Percentiles rank a stretch among this genome's conserved stretches.
phyloP scores from a whole-genome alignment of 92 coral and sea anemone species.

The Heteractis magnifica region DNA sequence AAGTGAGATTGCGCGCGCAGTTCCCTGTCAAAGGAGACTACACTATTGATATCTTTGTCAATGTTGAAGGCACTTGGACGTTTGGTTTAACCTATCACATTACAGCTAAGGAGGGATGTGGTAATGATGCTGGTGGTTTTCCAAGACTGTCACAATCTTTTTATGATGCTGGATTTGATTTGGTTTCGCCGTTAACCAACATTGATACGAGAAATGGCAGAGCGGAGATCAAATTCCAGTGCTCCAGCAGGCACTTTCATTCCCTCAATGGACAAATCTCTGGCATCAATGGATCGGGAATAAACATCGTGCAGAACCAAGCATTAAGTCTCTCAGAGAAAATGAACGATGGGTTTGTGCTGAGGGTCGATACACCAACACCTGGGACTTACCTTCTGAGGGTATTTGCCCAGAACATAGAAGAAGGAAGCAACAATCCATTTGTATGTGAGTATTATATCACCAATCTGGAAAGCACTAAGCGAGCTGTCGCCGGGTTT shows the following conservation, averaged over 20 bases:
- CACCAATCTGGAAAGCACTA: conserved; percentile 32
- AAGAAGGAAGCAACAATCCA: conserved; percentile 23
- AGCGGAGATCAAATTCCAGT: conserved; percentile 40
- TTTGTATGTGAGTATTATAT: conserved; percentile 65
- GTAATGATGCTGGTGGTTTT: conserved; percentile 51
- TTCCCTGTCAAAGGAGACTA: conserved; percentile 65
- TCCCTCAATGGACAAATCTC: conserved; percentile 35
- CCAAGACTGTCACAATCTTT: conserved; percentile 54
- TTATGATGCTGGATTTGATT: conserved; percentile 49
- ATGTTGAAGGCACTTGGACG: conserved; percentile 47
- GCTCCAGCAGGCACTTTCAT: conserved; percentile 42
- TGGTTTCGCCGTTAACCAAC: conserved; percentile 60
- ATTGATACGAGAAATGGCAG: conserved; percentile 50
- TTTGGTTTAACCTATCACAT: conserved; percentile 51
- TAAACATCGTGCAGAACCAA: conserved; percentile 24
- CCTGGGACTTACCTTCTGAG: conserved; percentile 60
- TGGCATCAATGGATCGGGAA: conserved; percentile 18
- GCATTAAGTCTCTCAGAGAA: conserved; percentile 39
- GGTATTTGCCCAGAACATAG: conserved; percentile 53
- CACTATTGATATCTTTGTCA: conserved; percentile 57
- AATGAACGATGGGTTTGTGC: conserved; percentile 35
- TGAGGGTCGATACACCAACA: conserved; percentile 52
- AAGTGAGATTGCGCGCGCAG: conserved; percentile 62
- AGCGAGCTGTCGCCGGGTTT: conserved; percentile 49
- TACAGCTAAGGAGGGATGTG: conserved; percentile 46